Evolutionary conservation across 1,140 invertebrate genomes (phyloP).

Genomic region (Diploscapter pachys): DNA sequence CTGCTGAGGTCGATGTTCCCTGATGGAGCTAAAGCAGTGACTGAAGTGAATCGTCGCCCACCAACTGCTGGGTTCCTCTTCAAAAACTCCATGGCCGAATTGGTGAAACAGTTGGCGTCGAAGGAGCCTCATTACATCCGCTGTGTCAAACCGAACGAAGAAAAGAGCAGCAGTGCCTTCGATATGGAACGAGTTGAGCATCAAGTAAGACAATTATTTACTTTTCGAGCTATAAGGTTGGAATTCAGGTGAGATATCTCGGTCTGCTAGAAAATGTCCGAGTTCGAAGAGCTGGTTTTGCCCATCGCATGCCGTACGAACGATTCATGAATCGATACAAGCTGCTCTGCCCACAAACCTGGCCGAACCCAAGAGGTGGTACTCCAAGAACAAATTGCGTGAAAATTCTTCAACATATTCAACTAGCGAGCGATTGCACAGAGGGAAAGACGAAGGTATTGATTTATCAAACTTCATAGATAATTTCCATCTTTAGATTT

Average conservation of each 20-base stretch:
- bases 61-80: conserved; percentile 75
- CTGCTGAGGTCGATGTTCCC: conserved; percentile 69
- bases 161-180: conserved; percentile 72
- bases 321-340: conserved; percentile 71
- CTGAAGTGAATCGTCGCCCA: conserved; percentile 71
- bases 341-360: conserved; percentile 87
- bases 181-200: conserved; percentile 68
- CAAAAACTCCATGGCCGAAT: conserved; percentile 84
- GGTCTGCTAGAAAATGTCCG: conserved; percentile 69
- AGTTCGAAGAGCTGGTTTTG: conserved; percentile 68
- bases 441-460: conserved; percentile 81
- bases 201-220: conserved; percentile 47
- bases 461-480: not conserved
- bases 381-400: conserved; percentile 76
- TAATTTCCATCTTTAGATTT: conserved; percentile 63
- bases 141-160: conserved; percentile 75
- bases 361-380: conserved; percentile 82
- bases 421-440: conserved; percentile 78
- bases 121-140: conserved; percentile 72
- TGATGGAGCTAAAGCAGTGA: conserved; percentile 63
- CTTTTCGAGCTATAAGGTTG: too few relatives aligned
- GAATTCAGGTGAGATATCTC: conserved; percentile 64
- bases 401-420: conserved; percentile 76
- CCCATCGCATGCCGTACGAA: conserved; percentile 62
- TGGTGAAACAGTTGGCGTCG: conserved; percentile 77